Evolutionary conservation across 1,140 invertebrate species (phyloP).

Genomic region (Bombus waltoni): DNA sequence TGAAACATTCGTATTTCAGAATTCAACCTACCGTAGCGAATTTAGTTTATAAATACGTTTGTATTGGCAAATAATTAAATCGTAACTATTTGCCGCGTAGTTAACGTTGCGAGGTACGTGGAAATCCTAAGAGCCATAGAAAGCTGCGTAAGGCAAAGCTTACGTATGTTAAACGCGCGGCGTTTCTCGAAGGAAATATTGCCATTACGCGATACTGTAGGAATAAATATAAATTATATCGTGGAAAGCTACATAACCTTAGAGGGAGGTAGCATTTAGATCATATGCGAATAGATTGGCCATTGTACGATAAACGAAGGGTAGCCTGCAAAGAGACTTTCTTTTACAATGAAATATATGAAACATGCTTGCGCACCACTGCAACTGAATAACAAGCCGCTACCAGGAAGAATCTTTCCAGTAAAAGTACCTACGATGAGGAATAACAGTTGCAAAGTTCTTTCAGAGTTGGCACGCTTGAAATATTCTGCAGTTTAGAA

Average conservation of each 20-base stretch:
- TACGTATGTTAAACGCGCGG: too few species aligned
- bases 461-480: not conserved
- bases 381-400: not conserved
- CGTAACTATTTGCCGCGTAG: too few species aligned
- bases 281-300: not conserved
- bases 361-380: not conserved
- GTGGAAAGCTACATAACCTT: not conserved
- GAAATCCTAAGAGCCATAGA: too few species aligned
- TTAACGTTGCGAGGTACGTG: too few species aligned
- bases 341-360: not conserved
- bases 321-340: not conserved
- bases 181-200: too few species aligned
- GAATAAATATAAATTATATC: too few species aligned
- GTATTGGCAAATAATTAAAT: too few species aligned
- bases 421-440: not conserved
- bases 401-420: not conserved
- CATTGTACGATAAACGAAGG: not conserved
- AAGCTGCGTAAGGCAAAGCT: too few species aligned
- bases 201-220: too few species aligned
- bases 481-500: not conserved
- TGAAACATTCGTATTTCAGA: too few species aligned
- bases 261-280: not conserved
- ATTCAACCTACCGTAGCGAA: too few species aligned
- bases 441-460: not conserved
- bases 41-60: too few species aligned